Conservation (phyloP, 2,797 vertebrate genomes). For the Forpus xanthops region DNA sequence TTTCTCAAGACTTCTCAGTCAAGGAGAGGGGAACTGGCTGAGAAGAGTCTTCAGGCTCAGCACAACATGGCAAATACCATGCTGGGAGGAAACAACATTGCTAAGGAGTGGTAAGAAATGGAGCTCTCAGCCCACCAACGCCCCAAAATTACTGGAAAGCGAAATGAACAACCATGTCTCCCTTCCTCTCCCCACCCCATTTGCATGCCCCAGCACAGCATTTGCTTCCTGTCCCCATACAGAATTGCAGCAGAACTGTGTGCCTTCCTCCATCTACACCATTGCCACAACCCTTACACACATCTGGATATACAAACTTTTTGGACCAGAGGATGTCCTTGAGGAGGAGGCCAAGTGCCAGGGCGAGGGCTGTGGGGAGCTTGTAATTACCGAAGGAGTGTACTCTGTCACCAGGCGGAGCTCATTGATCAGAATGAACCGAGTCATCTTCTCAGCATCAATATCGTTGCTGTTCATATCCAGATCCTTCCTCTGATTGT, state of each 20-base stretch:
- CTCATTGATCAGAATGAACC: conserved; percentile 84
- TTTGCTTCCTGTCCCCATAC: neutral
- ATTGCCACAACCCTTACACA: fast-evolving
- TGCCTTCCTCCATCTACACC: neutral
- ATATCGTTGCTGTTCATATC: conserved; percentile 70
- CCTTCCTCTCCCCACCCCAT: neutral
- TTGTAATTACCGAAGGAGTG: conserved; percentile 81
- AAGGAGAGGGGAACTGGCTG: neutral
- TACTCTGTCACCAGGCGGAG: conserved; percentile 90
- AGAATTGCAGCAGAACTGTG: neutral
- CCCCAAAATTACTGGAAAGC: neutral
- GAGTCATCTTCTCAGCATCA: conserved; percentile 80
- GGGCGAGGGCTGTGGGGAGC: neutral
- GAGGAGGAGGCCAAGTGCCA: neutral
- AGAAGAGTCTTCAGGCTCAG: neutral
- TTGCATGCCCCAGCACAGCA: fast-evolving
- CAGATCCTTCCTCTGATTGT: conserved; percentile 82
- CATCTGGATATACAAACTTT: neutral
- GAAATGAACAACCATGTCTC: neutral
- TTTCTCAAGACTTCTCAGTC: neutral
- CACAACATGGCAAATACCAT: neutral
- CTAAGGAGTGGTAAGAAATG: neutral
- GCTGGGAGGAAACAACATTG: neutral
- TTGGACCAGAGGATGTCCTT: neutral
- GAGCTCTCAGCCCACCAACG: neutral